Evolutionary conservation across 2,888 invertebrate species (phyloP), one percentile per base, ranked within the genome.

Genomic region (Erebia epiphron): DNA sequence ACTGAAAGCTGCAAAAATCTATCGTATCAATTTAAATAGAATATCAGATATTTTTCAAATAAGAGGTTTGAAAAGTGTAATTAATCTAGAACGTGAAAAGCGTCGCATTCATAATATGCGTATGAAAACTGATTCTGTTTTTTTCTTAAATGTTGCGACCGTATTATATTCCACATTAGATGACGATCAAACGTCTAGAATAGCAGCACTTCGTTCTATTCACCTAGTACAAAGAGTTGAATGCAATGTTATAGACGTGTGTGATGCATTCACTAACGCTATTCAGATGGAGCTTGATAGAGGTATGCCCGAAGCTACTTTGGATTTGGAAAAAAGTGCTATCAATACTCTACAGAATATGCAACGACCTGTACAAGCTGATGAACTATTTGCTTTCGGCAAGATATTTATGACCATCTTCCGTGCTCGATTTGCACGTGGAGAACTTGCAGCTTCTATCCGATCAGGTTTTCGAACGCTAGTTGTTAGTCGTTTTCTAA

Each of bases 261-360:
- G 93, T 72, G 92, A 94, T 69, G 84, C 90, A 2, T 94, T 93
- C 73, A 84, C 89, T 49, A 92, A 91, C 67, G 90, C 90, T 2
- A 85, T 94, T 21, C 86, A 91, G 78, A 79, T 94, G 67, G 94
- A 94, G 76, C 80, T 91, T 1, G 84, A 88, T 66, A 86, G 88
- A 2, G 91, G 90, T 14, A 81, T 86, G 50, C 75, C 86, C 0
- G 86, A 89, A 18, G 80, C 84, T 21, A 89, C 93, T 10, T 78
- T 77, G 64, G 82, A 87, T 1, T 83, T 94, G 60, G 89, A 91
- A 73, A 82, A 80, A 71, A 83, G 90, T 63, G 87, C 94, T 49
- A 77, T 79, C 1, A 72, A 79, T 7, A 79, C 88, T 16, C 79
- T 94, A 26, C 83, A 79, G 69, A 78, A 82, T 11, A 73, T 87